Evolutionary conservation across 2,113 vertebrate genomes (phyloP).

Genomic region (Eulemur rufifrons): DNA sequence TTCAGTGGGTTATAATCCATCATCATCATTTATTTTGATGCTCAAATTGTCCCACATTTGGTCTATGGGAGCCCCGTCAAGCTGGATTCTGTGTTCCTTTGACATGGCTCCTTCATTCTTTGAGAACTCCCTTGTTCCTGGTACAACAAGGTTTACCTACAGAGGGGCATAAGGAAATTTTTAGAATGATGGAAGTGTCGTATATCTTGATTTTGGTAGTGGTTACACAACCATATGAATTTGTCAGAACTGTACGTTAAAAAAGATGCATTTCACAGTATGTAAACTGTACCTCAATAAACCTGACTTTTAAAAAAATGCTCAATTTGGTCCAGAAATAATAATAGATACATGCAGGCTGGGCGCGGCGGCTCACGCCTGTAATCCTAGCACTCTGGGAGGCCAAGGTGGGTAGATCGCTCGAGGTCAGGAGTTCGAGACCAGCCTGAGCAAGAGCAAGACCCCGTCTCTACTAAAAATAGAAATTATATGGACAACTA

Average conservation of each 20-base stretch:
- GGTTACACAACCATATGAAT: background rate
- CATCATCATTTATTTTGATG: background rate
- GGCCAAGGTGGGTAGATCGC: too few relatives aligned
- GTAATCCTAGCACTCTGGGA: too few relatives aligned
- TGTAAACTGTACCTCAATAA: background rate
- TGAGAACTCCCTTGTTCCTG: background rate
- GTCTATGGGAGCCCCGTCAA: background rate
- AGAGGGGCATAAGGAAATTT: background rate
- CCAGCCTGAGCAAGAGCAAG: too few relatives aligned
- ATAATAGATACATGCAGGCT: background rate
- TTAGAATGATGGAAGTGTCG: background rate
- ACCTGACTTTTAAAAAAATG: background rate
- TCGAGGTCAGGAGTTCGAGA: too few relatives aligned
- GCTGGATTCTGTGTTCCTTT: background rate
- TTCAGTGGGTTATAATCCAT: background rate
- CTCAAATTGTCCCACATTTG: background rate
- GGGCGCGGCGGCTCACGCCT: too few relatives aligned
- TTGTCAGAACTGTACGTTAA: background rate
- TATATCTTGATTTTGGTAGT: background rate
- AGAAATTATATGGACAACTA: too few relatives aligned
- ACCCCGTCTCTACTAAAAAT: too few relatives aligned
- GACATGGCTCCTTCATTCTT: background rate
- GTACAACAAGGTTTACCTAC: background rate
- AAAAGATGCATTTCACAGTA: background rate
- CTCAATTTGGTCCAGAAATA: background rate